phyloP scores from a whole-genome alignment of 2,888 invertebrate genomes.

The Xestia ashworthii region DNA sequence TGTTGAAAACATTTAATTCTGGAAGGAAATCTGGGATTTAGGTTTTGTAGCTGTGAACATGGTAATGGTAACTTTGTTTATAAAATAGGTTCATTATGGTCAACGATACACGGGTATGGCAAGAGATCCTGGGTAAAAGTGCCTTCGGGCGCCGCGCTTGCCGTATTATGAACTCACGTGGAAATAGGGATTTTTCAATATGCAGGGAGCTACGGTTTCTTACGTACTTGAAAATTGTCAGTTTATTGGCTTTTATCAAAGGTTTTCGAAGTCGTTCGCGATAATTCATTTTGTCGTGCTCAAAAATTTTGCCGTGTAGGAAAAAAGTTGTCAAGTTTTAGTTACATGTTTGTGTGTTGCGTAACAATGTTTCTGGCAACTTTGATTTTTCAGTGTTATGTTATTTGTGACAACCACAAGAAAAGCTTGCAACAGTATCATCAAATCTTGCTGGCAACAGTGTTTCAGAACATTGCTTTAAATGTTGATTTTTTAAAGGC shows the following conservation, averaged over 20 bases:
- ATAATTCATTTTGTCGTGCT: conserved; percentile 38
- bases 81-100: too few relatives aligned
- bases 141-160: too few relatives aligned
- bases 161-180: conserved; percentile 39
- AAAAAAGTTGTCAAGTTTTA: not conserved
- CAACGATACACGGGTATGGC: too few relatives aligned
- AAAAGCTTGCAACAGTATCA: not conserved
- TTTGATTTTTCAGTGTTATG: not conserved
- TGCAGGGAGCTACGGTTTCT: conserved; percentile 54
- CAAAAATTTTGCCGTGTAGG: not conserved
- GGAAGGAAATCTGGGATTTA: too few relatives aligned
- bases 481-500: not conserved
- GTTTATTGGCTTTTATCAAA: conserved; percentile 47
- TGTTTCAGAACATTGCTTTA: not conserved
- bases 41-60: too few relatives aligned
- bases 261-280: conserved; percentile 23
- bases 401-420: not conserved
- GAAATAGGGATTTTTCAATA: conserved; percentile 72
- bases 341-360: not conserved
- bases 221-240: conserved; percentile 29
- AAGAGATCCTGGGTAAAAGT: too few relatives aligned
- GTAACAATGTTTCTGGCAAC: not conserved
- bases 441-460: not conserved
- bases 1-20: too few relatives aligned
- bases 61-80: too few relatives aligned